phyloP scores from a whole-genome alignment of 2,888 invertebrate species.

The Chamaedrilus cognettii region DNA sequence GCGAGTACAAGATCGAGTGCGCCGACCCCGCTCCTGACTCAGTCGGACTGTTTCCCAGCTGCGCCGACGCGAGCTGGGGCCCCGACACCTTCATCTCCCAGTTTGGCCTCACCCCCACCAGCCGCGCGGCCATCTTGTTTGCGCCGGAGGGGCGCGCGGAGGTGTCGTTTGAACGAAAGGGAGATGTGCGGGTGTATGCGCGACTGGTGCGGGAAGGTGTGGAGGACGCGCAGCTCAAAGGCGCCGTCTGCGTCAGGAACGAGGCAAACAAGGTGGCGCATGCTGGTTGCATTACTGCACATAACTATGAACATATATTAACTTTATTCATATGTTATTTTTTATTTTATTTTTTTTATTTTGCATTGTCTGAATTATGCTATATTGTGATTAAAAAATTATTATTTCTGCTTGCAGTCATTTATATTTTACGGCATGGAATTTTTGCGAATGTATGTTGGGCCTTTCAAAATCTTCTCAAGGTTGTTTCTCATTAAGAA shows the following conservation, averaged over 20 bases:
- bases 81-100: slow-evolving; percentile 51
- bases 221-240: slow-evolving; percentile 53
- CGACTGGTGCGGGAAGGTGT: slow-evolving; percentile 55
- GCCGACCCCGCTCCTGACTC: slow-evolving; percentile 50
- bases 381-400: too few species aligned
- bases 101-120: slow-evolving; percentile 53
- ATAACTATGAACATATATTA: too few species aligned
- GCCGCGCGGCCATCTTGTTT: slow-evolving; percentile 46
- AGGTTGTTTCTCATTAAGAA: too few species aligned
- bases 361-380: too few species aligned
- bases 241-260: slow-evolving; percentile 50
- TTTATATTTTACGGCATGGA: too few species aligned
- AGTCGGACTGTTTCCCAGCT: slow-evolving; percentile 51
- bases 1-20: slow-evolving; percentile 58
- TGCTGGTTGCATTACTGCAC: too few species aligned
- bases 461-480: too few species aligned
- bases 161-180: slow-evolving; percentile 69
- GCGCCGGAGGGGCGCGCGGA: slow-evolving; percentile 48
- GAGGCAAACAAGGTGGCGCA: slow-evolving; percentile 43
- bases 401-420: too few species aligned
- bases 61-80: slow-evolving; percentile 60
- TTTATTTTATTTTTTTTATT: too few species aligned
- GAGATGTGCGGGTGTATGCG: slow-evolving; percentile 65
- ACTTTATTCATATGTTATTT: too few species aligned
- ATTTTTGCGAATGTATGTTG: too few species aligned